These are phyloP conservation scores for Caranx melampygus DNA, from an alignment of 2,113 vertebrate species.

Conservation along the genomic window DNA sequence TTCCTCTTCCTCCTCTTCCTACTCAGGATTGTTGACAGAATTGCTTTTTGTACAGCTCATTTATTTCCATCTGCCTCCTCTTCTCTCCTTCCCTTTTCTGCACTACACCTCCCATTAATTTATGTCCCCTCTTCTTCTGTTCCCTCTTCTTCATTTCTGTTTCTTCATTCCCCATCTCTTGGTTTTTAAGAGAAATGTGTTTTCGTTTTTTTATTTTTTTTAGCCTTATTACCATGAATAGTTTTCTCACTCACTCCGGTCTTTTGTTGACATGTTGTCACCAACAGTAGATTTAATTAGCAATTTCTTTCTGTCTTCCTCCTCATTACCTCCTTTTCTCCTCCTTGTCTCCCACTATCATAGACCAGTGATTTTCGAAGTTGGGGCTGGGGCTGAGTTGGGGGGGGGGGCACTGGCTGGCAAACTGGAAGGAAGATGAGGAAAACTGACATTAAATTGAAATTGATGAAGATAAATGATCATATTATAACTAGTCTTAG, in stretches of 20 bases:
- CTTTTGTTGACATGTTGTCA: background rate
- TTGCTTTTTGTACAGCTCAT: conserved; percentile 67
- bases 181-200: background rate
- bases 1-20: conserved; percentile 45
- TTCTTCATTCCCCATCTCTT: background rate
- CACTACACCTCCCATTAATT: conserved; percentile 36
- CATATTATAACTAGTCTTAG: too few relatives aligned
- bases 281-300: background rate
- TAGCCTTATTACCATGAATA: too few relatives aligned
- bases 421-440: too few relatives aligned
- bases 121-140: conserved; percentile 3
- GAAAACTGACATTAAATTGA: too few relatives aligned
- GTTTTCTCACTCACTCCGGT: too few relatives aligned
- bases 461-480: too few relatives aligned
- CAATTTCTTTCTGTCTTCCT: background rate
- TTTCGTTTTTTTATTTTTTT: background rate
- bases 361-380: too few relatives aligned
- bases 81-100: conserved; percentile 22
- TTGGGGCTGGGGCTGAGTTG: too few relatives aligned
- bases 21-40: conserved; percentile 63
- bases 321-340: background rate
- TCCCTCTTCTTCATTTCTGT: background rate
- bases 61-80: conserved; percentile 66
- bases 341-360: background rate
- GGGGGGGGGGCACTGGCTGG: too few relatives aligned